phyloP scores from a whole-genome alignment of 2,113 vertebrate genomes.

The Polypterus senegalus region DNA sequence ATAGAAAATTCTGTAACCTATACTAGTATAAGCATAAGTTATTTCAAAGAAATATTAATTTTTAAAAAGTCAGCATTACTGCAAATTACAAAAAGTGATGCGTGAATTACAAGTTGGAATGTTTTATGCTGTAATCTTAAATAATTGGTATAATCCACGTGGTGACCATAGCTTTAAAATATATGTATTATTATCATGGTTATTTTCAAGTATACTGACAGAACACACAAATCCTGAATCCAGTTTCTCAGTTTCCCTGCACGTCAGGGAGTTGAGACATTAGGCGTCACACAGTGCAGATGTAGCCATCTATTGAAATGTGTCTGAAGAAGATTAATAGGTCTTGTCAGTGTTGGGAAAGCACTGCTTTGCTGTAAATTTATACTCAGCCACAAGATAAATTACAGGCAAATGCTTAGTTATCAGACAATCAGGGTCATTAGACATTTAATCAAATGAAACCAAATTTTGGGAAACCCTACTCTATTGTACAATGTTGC shows the following conservation, averaged over 20 bases:
- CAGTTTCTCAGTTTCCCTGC: slow-evolving; percentile 8
- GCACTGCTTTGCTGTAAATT: slow-evolving; percentile 70
- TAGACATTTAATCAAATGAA: slow-evolving; percentile 69
- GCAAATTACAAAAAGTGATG: too few species aligned
- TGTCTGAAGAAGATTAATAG: slow-evolving; percentile 82
- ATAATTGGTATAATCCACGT: too few species aligned
- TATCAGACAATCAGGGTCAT: slow-evolving; percentile 71
- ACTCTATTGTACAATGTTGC: not conserved
- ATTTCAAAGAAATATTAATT: too few species aligned
- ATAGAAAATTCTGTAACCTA: too few species aligned
- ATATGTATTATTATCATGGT: too few species aligned
- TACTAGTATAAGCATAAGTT: too few species aligned
- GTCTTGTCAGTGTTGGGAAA: slow-evolving; percentile 72
- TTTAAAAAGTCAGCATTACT: too few species aligned
- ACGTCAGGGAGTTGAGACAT: slow-evolving; percentile 60
- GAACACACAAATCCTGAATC: not conserved
- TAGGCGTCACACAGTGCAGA: slow-evolving; percentile 46
- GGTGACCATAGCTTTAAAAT: too few species aligned
- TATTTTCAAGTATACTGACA: not conserved
- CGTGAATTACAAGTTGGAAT: too few species aligned
- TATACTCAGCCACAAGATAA: slow-evolving; percentile 68
- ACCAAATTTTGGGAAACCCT: not conserved
- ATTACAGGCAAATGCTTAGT: slow-evolving; percentile 71
- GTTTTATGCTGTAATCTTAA: too few species aligned
- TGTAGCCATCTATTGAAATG: slow-evolving; percentile 77